A percentile compares a stretch with the other conserved stretches of the same genome.
Conservation (phyloP, 2,113 vertebrate genomes). For the Marmota monax region DNA sequence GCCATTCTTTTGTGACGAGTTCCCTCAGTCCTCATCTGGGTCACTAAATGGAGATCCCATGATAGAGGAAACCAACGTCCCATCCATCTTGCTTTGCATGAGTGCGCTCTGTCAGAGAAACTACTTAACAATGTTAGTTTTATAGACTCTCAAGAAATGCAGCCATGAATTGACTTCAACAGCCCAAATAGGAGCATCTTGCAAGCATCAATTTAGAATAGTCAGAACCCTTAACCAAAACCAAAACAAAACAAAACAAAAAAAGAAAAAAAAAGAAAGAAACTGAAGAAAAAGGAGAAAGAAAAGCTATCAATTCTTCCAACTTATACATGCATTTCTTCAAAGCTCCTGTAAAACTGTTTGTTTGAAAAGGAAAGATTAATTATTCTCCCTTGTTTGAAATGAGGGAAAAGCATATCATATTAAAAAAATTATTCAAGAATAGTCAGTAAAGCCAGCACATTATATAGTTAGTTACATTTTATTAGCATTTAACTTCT, state of each 20-base stretch:
- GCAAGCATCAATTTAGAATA: constrained; percentile 15
- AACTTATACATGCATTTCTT: neutral
- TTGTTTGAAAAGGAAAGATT: constrained; percentile 61
- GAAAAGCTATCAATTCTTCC: neutral
- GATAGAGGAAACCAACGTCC: constrained; percentile 86
- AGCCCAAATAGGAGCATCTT: constrained; percentile 25
- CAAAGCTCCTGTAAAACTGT: neutral
- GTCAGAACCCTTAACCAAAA: neutral
- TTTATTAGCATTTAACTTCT: constrained; percentile 59
- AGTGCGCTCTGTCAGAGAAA: constrained; percentile 83
- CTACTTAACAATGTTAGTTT: constrained; percentile 84
- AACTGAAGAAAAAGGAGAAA: neutral
- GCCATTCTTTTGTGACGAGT: constrained; percentile 84
- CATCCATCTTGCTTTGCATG: constrained; percentile 90
- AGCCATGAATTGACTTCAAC: constrained; percentile 81
- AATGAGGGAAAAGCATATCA: constrained; percentile 38
- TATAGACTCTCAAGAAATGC: constrained; percentile 83
- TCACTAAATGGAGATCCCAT: constrained; percentile 88
- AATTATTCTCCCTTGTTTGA: constrained; percentile 17
- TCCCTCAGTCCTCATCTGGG: constrained; percentile 86
- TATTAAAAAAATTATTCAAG: constrained; percentile 25
- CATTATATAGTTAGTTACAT: constrained; percentile 62
- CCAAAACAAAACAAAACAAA: neutral
- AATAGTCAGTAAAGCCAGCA: constrained; percentile 25
- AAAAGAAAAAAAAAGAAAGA: no score